Evolutionary conservation across 2,888 invertebrate species (phyloP).

Genomic region (Azorinus chamasolen): DNA sequence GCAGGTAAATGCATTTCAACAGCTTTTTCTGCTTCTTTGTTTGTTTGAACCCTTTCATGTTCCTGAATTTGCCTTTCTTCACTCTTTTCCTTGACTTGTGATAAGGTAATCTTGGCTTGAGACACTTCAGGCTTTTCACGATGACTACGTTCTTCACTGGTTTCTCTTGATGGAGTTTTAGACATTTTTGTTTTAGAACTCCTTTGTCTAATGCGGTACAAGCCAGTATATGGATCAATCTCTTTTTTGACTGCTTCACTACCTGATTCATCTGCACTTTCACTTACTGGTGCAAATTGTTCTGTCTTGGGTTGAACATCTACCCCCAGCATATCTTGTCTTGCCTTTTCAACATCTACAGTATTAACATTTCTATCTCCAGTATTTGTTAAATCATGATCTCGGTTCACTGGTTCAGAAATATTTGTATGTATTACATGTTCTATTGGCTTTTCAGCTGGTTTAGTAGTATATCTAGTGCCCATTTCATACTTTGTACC

Average conservation of each 20-base stretch:
- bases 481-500: constrained; percentile 49
- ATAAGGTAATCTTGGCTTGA: too few relatives aligned
- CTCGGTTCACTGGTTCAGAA: not conserved
- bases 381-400: not conserved
- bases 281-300: too few relatives aligned
- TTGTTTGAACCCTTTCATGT: not conserved
- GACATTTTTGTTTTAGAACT: not conserved
- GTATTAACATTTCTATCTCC: not conserved
- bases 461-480: constrained; percentile 39
- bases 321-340: too few relatives aligned
- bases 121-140: not conserved
- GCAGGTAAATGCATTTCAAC: constrained; percentile 9
- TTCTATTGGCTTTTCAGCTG: constrained; percentile 7
- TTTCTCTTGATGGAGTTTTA: not conserved
- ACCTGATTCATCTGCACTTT: too few relatives aligned
- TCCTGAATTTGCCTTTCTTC: constrained; percentile 3
- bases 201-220: too few relatives aligned
- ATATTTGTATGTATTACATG: not conserved
- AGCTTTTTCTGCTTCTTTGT: not conserved
- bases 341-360: too few relatives aligned
- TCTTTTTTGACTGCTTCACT: too few relatives aligned
- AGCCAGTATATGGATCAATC: too few relatives aligned
- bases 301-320: too few relatives aligned
- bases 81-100: too few relatives aligned
- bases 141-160: constrained; percentile 10